Evolutionary conservation across 2,888 invertebrate species (phyloP).

Genomic region (Cyrtodaria siliqua): DNA sequence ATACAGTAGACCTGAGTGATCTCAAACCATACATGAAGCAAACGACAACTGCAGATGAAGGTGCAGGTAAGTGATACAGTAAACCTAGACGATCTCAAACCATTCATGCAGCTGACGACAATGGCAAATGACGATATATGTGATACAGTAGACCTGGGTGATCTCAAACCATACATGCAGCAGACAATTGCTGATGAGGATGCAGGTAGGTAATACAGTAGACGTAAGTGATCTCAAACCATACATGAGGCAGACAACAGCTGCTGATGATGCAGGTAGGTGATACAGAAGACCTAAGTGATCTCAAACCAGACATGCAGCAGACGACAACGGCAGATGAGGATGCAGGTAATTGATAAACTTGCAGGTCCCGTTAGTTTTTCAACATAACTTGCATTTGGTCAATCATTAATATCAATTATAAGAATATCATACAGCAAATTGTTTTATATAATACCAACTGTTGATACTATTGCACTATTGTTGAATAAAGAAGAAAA

Average conservation of each 20-base stretch:
- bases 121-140: conserved; percentile 88
- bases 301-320: conserved; percentile 30
- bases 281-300: conserved; percentile 72
- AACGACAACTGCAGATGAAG: conserved; percentile 34
- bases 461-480: background rate
- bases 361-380: no score
- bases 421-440: no score
- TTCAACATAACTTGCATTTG: no score
- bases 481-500: no score
- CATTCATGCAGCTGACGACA: no score
- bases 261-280: conserved; percentile 72
- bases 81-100: no score
- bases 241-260: conserved; percentile 12
- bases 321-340: conserved; percentile 32
- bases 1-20: conserved; percentile 67
- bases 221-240: conserved; percentile 60
- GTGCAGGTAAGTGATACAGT: conserved; percentile 48
- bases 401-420: background rate
- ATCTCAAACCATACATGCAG: conserved; percentile 30
- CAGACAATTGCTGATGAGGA: conserved; percentile 37
- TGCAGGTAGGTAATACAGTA: conserved; percentile 67
- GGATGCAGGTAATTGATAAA: conserved; percentile 65
- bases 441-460: no score
- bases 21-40: conserved; percentile 22
- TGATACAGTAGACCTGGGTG: conserved; percentile 72